Base-by-base conservation (phyloP, 1,140 invertebrate species). In the Pollicipes pollicipes region DNA sequence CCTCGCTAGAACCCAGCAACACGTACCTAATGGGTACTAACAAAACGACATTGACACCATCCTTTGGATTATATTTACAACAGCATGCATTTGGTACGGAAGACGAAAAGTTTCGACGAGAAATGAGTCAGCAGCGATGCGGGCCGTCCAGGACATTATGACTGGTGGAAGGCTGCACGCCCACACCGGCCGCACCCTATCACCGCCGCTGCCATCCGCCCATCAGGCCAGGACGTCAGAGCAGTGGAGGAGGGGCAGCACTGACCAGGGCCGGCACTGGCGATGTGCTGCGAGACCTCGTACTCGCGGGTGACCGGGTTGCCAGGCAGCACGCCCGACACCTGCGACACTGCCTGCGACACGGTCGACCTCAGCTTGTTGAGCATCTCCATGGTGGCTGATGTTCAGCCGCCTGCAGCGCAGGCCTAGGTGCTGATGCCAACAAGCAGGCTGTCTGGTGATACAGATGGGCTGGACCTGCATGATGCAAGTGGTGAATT, bases 301-400 rank as follows among this genome's bases (percentile, higher is more conserved):
- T 93, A 98, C 81, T 98, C 95, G 79, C 93, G 84, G 2, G 90
- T 91, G 2, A 99, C 89, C 68, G 95, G 94, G 83, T 98, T 99
- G 32, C 96, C 96, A 37, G 95, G 95, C 32, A 99, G 80, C 35
- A 93, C 93, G 68, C 87, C 88, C 0, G 89, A 91, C 37, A 95
- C 81, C 73, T 93, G 90, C 0, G 68, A 21, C 58, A 69, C 88
- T 6, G 89, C 86, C 74, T 83, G 85, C 69, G 83, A 85, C 1
- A 88, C 87, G n/a, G 86, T 88, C 66, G 88, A 90, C 77, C 90
- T 88, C 73, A 95, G 84, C 81, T 93, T 94, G 78, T 92, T 93
- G 72, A 95, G 85, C 70, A 95, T 88, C 70, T 82, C 81, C 81
- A 82, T 82, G 26, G 30, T 68, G 45, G n/a, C n/a, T n/a, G n/a